Evolutionary conservation across 2,888 invertebrate genomes (phyloP).

Genomic region (Epistrophe grossulariae): DNA sequence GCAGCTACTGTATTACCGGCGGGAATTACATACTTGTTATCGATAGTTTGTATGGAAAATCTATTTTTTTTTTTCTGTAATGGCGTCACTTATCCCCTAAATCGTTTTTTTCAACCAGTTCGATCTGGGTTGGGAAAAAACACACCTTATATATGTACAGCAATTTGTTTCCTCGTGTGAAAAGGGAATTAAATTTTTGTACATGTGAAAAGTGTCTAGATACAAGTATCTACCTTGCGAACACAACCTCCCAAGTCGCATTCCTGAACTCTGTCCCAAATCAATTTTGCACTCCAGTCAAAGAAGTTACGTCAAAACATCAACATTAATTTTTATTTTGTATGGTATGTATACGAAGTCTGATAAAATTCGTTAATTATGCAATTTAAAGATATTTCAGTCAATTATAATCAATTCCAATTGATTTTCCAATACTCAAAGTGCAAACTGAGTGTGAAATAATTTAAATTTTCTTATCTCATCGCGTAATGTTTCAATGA

Average conservation of each 20-base stretch:
- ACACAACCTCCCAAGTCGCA: background rate
- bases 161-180: too few relatives aligned
- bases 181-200: too few relatives aligned
- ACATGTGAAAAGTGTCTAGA: too few relatives aligned
- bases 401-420: background rate
- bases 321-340: slow-evolving; percentile 67
- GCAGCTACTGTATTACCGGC: too few relatives aligned
- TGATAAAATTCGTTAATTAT: slow-evolving; percentile 66
- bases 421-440: background rate
- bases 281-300: slow-evolving; percentile 72
- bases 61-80: too few relatives aligned
- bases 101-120: too few relatives aligned
- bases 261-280: slow-evolving; percentile 55
- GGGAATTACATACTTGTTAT: too few relatives aligned
- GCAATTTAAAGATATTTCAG: slow-evolving; percentile 55
- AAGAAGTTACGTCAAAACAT: slow-evolving; percentile 75
- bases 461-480: background rate
- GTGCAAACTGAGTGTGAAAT: slow-evolving; percentile 5
- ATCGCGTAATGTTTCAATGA: slow-evolving; percentile 4
- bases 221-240: background rate
- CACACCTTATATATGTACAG: too few relatives aligned
- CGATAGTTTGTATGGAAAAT: too few relatives aligned
- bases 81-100: too few relatives aligned
- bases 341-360: slow-evolving; percentile 74
- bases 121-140: too few relatives aligned